Evolutionary conservation across 2,888 invertebrate genomes (phyloP), one percentile per base, ranked within the genome.

Genomic region (Dasypolia templi): DNA sequence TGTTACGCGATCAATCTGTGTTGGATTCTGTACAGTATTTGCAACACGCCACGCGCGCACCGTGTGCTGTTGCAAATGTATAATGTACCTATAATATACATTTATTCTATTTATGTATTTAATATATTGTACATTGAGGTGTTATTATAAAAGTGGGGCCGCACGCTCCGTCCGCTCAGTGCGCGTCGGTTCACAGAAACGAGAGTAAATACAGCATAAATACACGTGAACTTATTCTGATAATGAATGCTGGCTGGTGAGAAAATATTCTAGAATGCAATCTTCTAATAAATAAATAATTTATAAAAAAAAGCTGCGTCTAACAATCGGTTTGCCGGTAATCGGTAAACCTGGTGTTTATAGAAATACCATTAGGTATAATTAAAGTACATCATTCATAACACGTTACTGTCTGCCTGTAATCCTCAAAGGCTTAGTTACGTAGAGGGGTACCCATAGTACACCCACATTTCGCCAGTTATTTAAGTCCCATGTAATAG

Each of bases 111-210:
- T 75, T 65, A 62, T 66, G 61, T 73, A 39, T 77, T 51, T 66
- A 71, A 68, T 75, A 66, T 75, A 72, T 81, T 76, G 58, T 77
- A 65, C 61, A 61, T 68, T 39, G 66, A 74, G 64, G 63, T 66
- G 75, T 82, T 86, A 77, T 82, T 75, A 80, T 74, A 73, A 76
- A 80, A 76, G 74, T 74, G 55, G 71, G 70, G 79, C 86, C 89
- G 87, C 83, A 89, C 85, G 86, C 85, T 77, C 79, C 78, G 83
- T 77, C 79, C 78, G 83, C 75, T 63, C 81, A 61, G 67, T 71
- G 77, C 75, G 74, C 69, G 58, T 51, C 79, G 75, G 81, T 87
- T 88, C 86, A 87, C 82, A 73, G 86, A 86, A 87, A 73, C 63
- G 68, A 61, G 74, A 65, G 76, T 79, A 84, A 79, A 81, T 81